Conservation (phyloP, 2,797 vertebrate genomes). For the Mycteria americana region DNA sequence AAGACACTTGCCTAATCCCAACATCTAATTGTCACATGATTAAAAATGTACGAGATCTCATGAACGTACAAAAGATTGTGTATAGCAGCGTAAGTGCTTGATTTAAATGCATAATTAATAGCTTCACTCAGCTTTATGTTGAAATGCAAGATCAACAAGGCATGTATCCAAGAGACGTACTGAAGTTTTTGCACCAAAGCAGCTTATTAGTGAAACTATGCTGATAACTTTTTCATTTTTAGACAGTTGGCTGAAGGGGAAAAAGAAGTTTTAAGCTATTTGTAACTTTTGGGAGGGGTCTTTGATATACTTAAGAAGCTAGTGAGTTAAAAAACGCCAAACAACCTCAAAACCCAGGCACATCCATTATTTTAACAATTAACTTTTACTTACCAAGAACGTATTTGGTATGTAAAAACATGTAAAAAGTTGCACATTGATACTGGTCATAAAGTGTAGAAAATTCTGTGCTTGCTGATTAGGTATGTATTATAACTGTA, state of each 20-base stretch:
- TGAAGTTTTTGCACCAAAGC: not conserved
- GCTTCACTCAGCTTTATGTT: not conserved
- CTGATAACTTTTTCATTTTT: not conserved
- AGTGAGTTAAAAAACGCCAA: not conserved
- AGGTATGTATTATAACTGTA: not conserved
- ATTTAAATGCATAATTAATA: slow-evolving; percentile 6
- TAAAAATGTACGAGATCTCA: slow-evolving; percentile 1
- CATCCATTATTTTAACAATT: not conserved
- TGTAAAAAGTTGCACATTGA: not conserved
- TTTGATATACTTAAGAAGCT: not conserved
- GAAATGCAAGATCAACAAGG: not conserved
- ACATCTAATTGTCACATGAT: not conserved
- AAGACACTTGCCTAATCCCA: not conserved
- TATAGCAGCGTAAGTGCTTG: not conserved
- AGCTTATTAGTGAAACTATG: not conserved
- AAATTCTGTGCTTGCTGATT: not conserved
- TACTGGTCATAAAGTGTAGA: not conserved
- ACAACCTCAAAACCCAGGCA: not conserved
- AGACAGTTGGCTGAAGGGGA: not conserved
- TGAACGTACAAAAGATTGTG: not conserved
- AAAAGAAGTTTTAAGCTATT: not conserved
- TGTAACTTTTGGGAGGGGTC: not conserved
- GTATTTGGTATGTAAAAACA: not conserved
- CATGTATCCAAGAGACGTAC: not conserved
- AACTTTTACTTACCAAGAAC: not conserved